A percentile compares a stretch with the other conserved stretches of the same genome.
phyloP scores from a whole-genome alignment of 2,797 vertebrate species.

The Meriones psammophilus region DNA sequence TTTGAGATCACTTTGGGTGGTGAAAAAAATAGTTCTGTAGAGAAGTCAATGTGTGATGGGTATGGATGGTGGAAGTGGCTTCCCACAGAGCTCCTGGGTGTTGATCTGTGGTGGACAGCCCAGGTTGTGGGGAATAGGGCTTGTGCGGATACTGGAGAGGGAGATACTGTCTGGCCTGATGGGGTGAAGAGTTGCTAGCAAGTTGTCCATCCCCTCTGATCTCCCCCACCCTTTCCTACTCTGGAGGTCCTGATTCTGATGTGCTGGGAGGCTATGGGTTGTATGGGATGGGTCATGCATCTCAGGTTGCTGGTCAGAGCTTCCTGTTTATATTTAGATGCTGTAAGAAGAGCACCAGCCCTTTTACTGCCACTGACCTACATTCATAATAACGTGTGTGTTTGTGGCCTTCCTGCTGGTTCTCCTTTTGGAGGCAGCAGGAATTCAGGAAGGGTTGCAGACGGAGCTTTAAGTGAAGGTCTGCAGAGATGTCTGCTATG shows the following conservation, averaged over 20 bases:
- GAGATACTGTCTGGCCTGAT: not conserved
- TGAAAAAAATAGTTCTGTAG: not conserved
- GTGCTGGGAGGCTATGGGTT: not conserved
- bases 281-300: not conserved
- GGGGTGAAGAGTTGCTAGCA: not conserved
- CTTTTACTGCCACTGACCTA: slow-evolving; percentile 80
- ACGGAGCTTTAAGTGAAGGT: not conserved
- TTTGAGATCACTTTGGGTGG: not conserved
- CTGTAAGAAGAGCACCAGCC: slow-evolving; percentile 68
- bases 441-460: slow-evolving; percentile 68
- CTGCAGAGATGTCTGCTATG: not conserved
- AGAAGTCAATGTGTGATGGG: not conserved
- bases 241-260: not conserved
- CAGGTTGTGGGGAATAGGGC: rapidly evolving
- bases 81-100: not conserved
- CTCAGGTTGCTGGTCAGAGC: slow-evolving; percentile 76
- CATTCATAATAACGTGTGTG: slow-evolving; percentile 82
- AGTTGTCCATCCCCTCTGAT: not conserved
- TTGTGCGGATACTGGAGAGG: not conserved
- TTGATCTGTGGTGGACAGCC: not conserved
- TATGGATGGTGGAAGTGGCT: not conserved
- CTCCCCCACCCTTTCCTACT: not conserved
- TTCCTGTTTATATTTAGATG: slow-evolving; percentile 84
- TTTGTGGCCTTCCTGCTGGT: slow-evolving; percentile 75
- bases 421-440: slow-evolving; percentile 82